Conservation (phyloP, 2,888 invertebrate genomes). For the Dryobota labecula region DNA sequence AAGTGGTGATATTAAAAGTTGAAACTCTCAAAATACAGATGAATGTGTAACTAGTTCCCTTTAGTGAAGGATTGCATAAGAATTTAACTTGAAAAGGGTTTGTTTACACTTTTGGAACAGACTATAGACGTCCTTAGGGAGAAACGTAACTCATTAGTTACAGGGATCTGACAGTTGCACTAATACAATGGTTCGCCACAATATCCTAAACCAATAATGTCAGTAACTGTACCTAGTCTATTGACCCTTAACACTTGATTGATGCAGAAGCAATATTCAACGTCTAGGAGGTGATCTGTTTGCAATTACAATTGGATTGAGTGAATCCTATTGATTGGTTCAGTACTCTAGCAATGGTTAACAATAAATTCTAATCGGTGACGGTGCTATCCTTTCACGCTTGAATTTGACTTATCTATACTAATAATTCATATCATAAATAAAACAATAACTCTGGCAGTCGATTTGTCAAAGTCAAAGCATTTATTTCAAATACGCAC, state of each 20-base stretch:
- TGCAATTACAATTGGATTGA: constrained; percentile 30
- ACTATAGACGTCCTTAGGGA: neutral
- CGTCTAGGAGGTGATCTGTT: constrained; percentile 23
- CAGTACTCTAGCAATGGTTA: neutral
- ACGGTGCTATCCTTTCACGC: neutral
- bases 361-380: neutral
- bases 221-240: constrained; percentile 3
- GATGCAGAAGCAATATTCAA: constrained; percentile 38
- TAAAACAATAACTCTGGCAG: too few relatives aligned
- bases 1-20: neutral
- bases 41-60: too few relatives aligned
- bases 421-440: too few relatives aligned
- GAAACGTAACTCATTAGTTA: neutral
- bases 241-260: constrained; percentile 48
- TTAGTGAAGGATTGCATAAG: too few relatives aligned
- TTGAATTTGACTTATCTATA: neutral
- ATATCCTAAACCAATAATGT: constrained; percentile 25
- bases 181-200: constrained; percentile 13
- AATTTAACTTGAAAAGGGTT: neutral
- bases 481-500: too few relatives aligned
- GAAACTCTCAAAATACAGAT: neutral
- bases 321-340: constrained; percentile 1
- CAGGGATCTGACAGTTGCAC: constrained; percentile 1
- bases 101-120: neutral
- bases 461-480: too few relatives aligned